These are phyloP conservation scores for Clytia hemisphaerica DNA, from an alignment of 30 jellyfish, hydroid and myxozoan species.

Conservation along the genomic window DNA sequence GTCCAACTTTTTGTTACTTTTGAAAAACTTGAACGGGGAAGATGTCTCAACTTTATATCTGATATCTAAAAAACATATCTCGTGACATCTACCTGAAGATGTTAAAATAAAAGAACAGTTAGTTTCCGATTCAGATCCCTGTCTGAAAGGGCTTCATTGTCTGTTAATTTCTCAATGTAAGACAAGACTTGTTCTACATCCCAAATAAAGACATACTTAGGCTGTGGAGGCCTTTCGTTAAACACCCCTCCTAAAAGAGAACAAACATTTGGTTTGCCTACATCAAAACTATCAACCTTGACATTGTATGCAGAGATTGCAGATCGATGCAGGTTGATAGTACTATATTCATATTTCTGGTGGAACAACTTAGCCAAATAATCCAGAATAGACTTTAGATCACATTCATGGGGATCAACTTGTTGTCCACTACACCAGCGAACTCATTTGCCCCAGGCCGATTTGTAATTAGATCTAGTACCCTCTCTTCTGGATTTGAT, in stretches of 20 bases:
- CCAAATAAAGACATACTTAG: no score
- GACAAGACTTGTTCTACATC: conserved; percentile 29
- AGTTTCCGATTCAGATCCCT: conserved; percentile 15
- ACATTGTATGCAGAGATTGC: conserved; percentile 15
- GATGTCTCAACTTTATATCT: background rate
- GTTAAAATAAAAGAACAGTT: conserved; percentile 3
- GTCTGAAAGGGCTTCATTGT: conserved; percentile 2
- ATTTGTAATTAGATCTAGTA: conserved; percentile 20
- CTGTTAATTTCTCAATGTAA: background rate
- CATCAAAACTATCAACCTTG: conserved; percentile 5
- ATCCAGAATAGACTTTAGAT: no score
- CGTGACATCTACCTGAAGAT: conserved; percentile 14
- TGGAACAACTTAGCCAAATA: conserved; percentile 18
- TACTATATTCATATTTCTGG: conserved; percentile 3
- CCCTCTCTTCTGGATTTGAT: conserved; percentile 21
- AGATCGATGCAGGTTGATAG: conserved; percentile 16
- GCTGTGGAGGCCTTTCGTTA: conserved; percentile 31
- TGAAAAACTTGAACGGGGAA: background rate
- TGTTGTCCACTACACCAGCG: conserved; percentile 33
- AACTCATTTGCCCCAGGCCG: conserved; percentile 39
- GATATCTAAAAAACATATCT: background rate
- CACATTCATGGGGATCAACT: conserved; percentile 30
- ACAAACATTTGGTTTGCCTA: conserved; percentile 17
- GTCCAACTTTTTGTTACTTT: background rate
- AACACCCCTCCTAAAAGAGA: conserved; percentile 19